Evolutionary conservation across 1,140 invertebrate genomes (phyloP).

Genomic region (Diprion similis): DNA sequence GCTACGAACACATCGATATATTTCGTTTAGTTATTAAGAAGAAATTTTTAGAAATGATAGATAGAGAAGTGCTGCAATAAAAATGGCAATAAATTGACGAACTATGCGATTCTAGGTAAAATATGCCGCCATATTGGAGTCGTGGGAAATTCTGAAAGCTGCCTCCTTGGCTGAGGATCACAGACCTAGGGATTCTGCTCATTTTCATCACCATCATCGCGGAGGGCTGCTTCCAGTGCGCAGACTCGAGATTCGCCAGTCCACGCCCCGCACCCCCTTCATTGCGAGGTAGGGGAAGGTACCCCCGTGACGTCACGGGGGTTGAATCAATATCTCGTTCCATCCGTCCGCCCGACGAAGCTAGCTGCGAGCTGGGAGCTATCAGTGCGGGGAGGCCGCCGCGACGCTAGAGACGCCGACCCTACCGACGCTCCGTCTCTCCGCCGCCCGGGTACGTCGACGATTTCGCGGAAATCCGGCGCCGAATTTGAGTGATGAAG

Average conservation of each 20-base stretch:
- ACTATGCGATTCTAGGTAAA: not conserved
- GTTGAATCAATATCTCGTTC: conserved; percentile 54
- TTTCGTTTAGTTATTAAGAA: not conserved
- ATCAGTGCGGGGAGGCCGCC: conserved; percentile 59
- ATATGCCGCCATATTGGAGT: not conserved
- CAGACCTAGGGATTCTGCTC: conserved; percentile 15
- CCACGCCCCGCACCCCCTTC: conserved; percentile 41
- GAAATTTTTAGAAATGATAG: not conserved
- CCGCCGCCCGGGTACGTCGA: conserved; percentile 42
- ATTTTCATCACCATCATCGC: conserved; percentile 30
- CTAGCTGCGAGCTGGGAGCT: conserved; percentile 30
- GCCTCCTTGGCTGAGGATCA: conserved; percentile 5
- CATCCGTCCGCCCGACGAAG: conserved; percentile 29
- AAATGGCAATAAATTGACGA: not conserved
- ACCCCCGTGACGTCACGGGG: conserved; percentile 23
- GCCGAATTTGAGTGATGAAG: not conserved
- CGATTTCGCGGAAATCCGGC: not conserved
- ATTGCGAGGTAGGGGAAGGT: conserved; percentile 17
- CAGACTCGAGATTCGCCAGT: conserved; percentile 47
- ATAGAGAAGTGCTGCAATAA: not conserved
- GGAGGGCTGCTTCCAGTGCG: conserved; percentile 33
- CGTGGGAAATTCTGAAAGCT: conserved; percentile 10
- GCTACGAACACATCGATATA: not conserved
- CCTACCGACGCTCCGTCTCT: conserved; percentile 45
- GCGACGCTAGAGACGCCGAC: conserved; percentile 52